These are phyloP conservation scores for Sebastes kiyomatsui DNA, from an alignment of 2,797 vertebrate genomes.

Conservation along the genomic window DNA sequence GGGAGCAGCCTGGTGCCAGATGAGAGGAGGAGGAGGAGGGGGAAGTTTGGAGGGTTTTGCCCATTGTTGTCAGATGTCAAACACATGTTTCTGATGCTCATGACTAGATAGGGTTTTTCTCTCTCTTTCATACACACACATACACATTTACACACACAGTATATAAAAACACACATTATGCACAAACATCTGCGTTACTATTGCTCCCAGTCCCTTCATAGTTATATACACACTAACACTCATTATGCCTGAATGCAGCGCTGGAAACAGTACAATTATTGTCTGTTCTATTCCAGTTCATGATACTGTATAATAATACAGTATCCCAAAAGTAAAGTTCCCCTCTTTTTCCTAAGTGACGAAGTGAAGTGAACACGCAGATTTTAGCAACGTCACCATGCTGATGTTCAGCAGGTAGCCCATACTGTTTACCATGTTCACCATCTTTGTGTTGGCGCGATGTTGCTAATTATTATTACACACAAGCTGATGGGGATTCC, in stretches of 20 bases:
- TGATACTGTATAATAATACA: background rate
- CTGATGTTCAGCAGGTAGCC: background rate
- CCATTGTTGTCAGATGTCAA: slow-evolving; percentile 44
- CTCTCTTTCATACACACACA: background rate
- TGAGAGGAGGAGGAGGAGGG: background rate
- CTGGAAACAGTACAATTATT: background rate
- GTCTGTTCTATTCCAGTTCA: background rate
- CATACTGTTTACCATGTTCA: background rate
- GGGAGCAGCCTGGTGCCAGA: slow-evolving; percentile 22
- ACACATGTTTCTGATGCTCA: slow-evolving; percentile 39
- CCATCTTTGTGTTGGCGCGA: background rate
- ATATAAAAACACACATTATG: background rate
- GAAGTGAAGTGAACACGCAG: background rate
- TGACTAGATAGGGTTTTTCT: background rate
- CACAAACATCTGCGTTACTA: slow-evolving; percentile 3
- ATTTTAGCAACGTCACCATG: background rate
- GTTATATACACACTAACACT: background rate
- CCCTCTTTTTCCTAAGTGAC: background rate
- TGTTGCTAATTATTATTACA: too few relatives aligned
- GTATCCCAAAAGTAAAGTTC: background rate
- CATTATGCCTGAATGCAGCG: background rate
- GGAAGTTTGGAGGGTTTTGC: slow-evolving; percentile 9
- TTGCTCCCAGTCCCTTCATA: background rate
- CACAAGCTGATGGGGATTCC: too few relatives aligned
- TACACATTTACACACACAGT: background rate